Evolutionary conservation across 2,888 invertebrate species (phyloP).

Genomic region (Apotomis turbidana): DNA sequence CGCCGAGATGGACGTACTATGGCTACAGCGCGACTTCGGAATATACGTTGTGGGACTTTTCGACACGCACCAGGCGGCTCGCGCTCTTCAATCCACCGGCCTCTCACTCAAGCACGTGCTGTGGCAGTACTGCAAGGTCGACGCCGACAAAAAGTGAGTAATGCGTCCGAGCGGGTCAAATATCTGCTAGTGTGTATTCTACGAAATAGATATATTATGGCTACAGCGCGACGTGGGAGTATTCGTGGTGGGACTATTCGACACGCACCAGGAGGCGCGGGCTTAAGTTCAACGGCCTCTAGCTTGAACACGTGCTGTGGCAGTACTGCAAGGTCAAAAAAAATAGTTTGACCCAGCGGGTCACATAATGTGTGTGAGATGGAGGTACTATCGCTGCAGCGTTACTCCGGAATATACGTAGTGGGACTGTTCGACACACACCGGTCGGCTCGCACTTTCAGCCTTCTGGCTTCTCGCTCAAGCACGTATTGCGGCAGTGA

Average conservation of each 20-base stretch:
- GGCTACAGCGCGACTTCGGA: constrained; percentile 98
- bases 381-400: constrained; percentile 97
- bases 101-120: constrained; percentile 92
- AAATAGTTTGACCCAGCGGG: too few relatives aligned
- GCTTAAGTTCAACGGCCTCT: constrained; percentile 88
- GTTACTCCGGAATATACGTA: constrained; percentile 96
- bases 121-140: constrained; percentile 89
- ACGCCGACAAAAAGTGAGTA: constrained; percentile 90
- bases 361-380: constrained; percentile 84
- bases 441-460: constrained; percentile 91
- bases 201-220: constrained; percentile 96
- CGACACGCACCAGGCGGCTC: constrained; percentile 96
- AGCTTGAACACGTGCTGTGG: constrained; percentile 90
- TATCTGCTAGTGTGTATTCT: constrained; percentile 84
- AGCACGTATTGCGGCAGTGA: constrained; percentile 89
- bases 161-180: neutral
- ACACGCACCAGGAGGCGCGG: constrained; percentile 95
- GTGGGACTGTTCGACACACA: constrained; percentile 99
- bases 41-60: constrained; percentile 98
- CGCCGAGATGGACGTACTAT: constrained; percentile 92
- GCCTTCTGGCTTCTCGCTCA: constrained; percentile 88
- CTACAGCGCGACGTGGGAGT: constrained; percentile 97
- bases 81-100: constrained; percentile 87
- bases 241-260: constrained; percentile 98
- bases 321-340: constrained; percentile 89